Evolutionary conservation across 2,113 vertebrate genomes (phyloP).

Genomic region (Chlamydotis undulata): DNA sequence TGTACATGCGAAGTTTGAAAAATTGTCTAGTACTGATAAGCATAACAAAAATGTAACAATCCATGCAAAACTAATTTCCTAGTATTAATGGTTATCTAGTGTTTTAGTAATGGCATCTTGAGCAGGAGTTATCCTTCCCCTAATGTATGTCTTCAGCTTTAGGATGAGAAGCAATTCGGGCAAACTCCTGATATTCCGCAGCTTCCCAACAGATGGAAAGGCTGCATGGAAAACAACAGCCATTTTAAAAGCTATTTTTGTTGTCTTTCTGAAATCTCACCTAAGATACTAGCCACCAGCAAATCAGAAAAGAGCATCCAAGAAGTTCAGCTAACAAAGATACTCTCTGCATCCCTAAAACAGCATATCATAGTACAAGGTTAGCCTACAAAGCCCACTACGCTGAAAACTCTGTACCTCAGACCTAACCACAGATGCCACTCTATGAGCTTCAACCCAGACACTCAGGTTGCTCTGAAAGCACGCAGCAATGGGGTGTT

Average conservation of each 20-base stretch:
- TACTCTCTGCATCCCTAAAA: neutral
- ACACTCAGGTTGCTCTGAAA: neutral
- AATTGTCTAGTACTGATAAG: neutral
- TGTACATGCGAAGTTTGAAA: neutral
- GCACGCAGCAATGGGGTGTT: fast-evolving
- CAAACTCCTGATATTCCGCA: neutral
- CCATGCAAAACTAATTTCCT: neutral
- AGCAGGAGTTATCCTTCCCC: neutral
- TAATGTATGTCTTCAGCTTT: neutral
- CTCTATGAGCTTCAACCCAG: neutral
- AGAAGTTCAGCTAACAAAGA: neutral
- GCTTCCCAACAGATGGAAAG: neutral
- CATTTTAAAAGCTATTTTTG: neutral
- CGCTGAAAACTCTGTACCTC: neutral
- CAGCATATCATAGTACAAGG: fast-evolving
- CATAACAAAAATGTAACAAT: neutral
- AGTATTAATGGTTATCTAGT: neutral
- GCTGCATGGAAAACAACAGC: neutral
- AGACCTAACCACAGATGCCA: neutral
- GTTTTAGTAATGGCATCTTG: neutral
- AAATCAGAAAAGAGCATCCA: neutral
- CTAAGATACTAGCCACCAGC: neutral
- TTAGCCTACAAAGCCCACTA: neutral
- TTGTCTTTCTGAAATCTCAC: neutral
- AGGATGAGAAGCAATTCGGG: neutral